These are phyloP conservation scores for Creontiades dilutus DNA, from an alignment of 2,888 invertebrate genomes.

Conservation along the genomic window DNA sequence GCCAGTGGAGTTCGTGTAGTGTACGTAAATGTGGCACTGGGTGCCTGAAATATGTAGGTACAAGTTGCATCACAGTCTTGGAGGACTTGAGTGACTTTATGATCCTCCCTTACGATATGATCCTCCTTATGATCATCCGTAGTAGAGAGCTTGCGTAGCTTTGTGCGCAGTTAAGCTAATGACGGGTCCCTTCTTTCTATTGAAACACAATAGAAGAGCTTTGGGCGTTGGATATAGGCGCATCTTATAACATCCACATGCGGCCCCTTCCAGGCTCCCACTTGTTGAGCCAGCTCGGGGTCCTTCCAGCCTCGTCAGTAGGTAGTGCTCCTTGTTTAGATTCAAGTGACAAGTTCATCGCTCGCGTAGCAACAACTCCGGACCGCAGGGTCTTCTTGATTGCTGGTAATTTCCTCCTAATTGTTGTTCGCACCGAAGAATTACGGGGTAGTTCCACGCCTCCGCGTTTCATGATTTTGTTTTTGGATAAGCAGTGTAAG, in stretches of 20 bases:
- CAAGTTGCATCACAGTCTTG: too few relatives aligned
- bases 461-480: background rate
- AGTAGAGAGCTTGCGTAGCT: too few relatives aligned
- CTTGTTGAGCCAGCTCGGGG: background rate
- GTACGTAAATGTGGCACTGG: too few relatives aligned
- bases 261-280: conserved; percentile 2
- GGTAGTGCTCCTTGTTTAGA: background rate
- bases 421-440: background rate
- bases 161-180: too few relatives aligned
- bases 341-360: background rate
- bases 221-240: conserved; percentile 1
- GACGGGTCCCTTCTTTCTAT: background rate
- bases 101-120: too few relatives aligned
- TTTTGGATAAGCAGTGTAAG: background rate
- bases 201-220: background rate
- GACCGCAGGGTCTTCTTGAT: background rate
- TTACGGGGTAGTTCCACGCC: background rate
- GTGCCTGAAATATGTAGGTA: too few relatives aligned
- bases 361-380: background rate
- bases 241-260: conserved; percentile 15
- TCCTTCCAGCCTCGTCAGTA: background rate
- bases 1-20: too few relatives aligned
- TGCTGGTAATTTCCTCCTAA: conserved; percentile 26
- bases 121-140: too few relatives aligned
- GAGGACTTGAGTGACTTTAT: too few relatives aligned